These are phyloP conservation scores for Varecia variegata DNA, from an alignment of 2,797 vertebrate species.

Conservation along the genomic window DNA sequence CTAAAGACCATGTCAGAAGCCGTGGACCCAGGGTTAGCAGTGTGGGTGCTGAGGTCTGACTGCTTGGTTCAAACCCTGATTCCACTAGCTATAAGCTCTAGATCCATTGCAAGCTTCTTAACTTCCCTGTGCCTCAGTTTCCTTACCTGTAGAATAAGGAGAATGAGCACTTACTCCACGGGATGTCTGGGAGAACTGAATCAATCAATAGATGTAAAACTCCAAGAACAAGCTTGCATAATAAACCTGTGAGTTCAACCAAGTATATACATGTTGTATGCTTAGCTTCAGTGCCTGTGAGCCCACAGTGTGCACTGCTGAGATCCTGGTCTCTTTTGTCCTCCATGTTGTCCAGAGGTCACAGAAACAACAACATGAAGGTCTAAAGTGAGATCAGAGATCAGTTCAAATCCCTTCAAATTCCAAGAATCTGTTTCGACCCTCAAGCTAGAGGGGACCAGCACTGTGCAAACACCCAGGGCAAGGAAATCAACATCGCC, in stretches of 20 bases:
- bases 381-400: not conserved
- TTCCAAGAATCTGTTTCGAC: not conserved
- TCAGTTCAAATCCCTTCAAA: not conserved
- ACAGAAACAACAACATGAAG: not conserved
- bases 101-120: not conserved
- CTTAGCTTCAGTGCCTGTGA: not conserved
- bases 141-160: not conserved
- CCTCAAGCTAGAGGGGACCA: not conserved
- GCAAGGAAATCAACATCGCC: not conserved
- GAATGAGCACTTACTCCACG: not conserved
- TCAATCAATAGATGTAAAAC: not conserved
- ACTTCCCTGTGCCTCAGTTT: not conserved
- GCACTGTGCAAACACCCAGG: not conserved
- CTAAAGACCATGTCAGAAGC: not conserved
- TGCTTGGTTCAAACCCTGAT: not conserved
- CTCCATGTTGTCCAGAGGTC: not conserved
- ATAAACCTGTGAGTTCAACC: not conserved
- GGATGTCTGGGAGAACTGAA: not conserved
- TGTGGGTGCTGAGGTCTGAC: not conserved
- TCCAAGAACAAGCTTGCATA: not conserved
- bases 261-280: accelerated
- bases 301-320: not conserved
- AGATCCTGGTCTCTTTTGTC: not conserved
- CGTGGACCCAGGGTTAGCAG: accelerated
- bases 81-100: not conserved